Conservation (phyloP, 2,113 vertebrate species). For the Oreocharis arfaki region DNA sequence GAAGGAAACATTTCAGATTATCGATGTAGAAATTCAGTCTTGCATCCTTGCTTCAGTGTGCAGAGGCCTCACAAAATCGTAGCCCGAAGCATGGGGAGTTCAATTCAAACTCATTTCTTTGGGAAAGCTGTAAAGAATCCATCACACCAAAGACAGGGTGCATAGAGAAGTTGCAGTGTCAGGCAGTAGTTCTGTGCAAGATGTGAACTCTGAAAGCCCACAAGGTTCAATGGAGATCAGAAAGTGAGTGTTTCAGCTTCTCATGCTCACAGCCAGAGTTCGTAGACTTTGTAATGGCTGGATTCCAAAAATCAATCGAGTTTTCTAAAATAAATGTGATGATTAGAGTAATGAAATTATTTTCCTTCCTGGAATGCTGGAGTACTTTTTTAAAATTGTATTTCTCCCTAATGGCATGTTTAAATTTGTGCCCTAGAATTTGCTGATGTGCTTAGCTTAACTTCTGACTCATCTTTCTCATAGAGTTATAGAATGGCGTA, state of each 20-base stretch:
- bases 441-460: not conserved
- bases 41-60: not conserved
- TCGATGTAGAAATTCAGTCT: not conserved
- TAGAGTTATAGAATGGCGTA: not conserved
- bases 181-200: not conserved
- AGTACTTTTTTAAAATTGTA: not conserved
- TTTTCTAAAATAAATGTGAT: conserved; percentile 36
- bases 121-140: not conserved
- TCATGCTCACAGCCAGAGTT: not conserved
- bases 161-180: not conserved
- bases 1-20: not conserved
- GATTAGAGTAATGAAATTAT: conserved; percentile 17
- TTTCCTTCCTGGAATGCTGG: conserved; percentile 24
- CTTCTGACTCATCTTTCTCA: not conserved
- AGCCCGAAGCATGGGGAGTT: not conserved
- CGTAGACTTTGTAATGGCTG: not conserved
- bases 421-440: not conserved
- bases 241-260: not conserved
- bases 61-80: not conserved
- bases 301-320: conserved; percentile 27
- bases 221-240: not conserved
- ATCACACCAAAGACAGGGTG: not conserved
- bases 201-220: not conserved
- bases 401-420: not conserved
- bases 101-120: not conserved